These are phyloP conservation scores for Brachypodius melanocephalos DNA, from an alignment of 2,113 vertebrate species.

Conservation along the genomic window DNA sequence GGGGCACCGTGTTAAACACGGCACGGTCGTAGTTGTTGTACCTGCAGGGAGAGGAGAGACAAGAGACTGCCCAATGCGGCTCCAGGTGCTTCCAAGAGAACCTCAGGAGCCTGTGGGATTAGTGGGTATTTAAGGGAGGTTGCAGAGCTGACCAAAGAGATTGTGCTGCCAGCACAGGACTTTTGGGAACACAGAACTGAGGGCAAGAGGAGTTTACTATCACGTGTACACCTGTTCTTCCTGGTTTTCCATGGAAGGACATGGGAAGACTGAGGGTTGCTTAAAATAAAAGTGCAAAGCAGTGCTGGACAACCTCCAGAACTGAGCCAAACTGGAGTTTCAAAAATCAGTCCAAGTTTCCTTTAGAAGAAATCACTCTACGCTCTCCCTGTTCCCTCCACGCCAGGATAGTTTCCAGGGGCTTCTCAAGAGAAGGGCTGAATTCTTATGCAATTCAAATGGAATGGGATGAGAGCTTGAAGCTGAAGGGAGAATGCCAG, in stretches of 20 bases:
- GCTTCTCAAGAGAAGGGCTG: background rate
- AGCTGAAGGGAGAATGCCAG: background rate
- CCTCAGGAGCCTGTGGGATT: background rate
- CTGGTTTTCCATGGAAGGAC: background rate
- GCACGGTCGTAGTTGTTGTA: slow-evolving; percentile 95
- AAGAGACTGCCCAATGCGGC: rapidly evolving
- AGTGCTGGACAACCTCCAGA: background rate
- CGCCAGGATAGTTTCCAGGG: background rate
- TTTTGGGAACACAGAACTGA: background rate
- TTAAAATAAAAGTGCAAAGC: background rate
- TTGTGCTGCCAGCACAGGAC: background rate
- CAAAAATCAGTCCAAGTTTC: background rate
- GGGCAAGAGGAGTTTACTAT: background rate
- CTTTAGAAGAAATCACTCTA: background rate
- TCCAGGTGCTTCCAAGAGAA: background rate
- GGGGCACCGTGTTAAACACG: slow-evolving; percentile 84
- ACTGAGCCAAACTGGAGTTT: background rate
- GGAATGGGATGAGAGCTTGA: background rate
- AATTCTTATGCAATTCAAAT: background rate
- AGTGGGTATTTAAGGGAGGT: background rate
- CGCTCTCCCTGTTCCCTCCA: rapidly evolving
- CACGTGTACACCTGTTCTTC: too few species aligned
- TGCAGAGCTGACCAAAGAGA: background rate
- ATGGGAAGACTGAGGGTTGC: rapidly evolving
- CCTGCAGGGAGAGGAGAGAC: slow-evolving; percentile 55